These are phyloP conservation scores for Danio choprae DNA, from an alignment of 2,797 vertebrate genomes.

Conservation along the genomic window DNA sequence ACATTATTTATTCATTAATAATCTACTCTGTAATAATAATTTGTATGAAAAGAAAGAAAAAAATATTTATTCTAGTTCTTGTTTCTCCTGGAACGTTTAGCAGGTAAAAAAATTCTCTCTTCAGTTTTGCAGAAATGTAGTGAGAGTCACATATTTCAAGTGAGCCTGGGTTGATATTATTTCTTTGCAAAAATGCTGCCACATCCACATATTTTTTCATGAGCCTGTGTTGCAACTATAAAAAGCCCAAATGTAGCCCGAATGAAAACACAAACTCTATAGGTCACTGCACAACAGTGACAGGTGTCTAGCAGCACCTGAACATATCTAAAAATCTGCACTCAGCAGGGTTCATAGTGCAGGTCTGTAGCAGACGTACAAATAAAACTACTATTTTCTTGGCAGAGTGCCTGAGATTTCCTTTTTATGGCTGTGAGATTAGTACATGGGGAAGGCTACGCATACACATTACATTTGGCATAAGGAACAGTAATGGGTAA, in stretches of 20 bases:
- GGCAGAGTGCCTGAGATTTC: constrained; percentile 3
- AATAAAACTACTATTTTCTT: constrained; percentile 6
- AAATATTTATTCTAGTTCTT: too few species aligned
- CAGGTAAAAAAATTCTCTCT: too few species aligned
- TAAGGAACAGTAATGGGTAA: background rate
- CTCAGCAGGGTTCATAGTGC: background rate
- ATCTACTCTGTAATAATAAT: too few species aligned
- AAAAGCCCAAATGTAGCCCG: background rate
- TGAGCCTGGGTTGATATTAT: too few species aligned
- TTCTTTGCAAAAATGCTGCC: too few species aligned
- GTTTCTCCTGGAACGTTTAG: too few species aligned
- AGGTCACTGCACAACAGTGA: background rate
- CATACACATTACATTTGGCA: background rate
- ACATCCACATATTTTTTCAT: too few species aligned
- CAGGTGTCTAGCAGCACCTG: background rate
- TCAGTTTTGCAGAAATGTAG: too few species aligned
- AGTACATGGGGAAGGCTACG: background rate
- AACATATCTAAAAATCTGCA: constrained; percentile 9
- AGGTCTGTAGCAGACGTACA: background rate
- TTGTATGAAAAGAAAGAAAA: too few species aligned
- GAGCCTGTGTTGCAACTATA: background rate
- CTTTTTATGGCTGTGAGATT: background rate
- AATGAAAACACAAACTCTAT: background rate
- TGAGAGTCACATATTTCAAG: too few species aligned
- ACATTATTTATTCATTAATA: too few species aligned